Base-by-base conservation (phyloP, 2,888 invertebrate species). In the Metellina segmentata region DNA sequence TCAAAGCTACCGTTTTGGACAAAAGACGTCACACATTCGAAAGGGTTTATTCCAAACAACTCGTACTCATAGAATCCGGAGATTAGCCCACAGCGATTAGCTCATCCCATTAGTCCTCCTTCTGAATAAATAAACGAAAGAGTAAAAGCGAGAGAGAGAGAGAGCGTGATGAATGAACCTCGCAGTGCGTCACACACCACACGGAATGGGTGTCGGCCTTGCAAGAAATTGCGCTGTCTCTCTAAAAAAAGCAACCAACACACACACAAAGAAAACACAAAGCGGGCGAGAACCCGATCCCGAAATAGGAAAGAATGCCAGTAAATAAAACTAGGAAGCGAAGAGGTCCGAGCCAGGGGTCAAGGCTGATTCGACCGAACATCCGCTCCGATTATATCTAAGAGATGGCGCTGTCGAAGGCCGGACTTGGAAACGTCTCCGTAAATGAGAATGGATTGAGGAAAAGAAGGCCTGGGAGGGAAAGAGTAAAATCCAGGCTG, bases 391-490 rank as follows among this genome's bases (percentile, higher is more conserved):
- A 85, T 90, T 90, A 85, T 85, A 53, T 77, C 51, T 77, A 75
- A 69, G 75, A 82, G 85, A 90, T 81, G 85, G 85, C 90, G 85
- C 86, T 90, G 90, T 86, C 90, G 85, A 81, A 81, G 61, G 75
- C 69, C 70, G 75, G 81, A 88, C 81, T 86, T 61, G 61, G 61
- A 16, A 16, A 16, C 61, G 61, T 34, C 52, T n/a, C n/a, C 34
- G 20, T 71, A 86, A 91, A 91, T 82, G 87, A 91, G 87, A 91
- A 91, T 91, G 91, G 78, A 91, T 91, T 87, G 89, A 83, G 79
- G 91, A 86, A 81, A 49, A 83, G 51, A 81, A 81, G 81, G 49
- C 72, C 52, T 13, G 61, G 81, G 53, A 61, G 82, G 75, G 82
- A 61, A 81, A 88, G 53, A 20, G 49, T 74, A 34, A 90, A 91